Evolutionary conservation across 1,140 invertebrate genomes (phyloP).

Genomic region (Homarus americanus): DNA sequence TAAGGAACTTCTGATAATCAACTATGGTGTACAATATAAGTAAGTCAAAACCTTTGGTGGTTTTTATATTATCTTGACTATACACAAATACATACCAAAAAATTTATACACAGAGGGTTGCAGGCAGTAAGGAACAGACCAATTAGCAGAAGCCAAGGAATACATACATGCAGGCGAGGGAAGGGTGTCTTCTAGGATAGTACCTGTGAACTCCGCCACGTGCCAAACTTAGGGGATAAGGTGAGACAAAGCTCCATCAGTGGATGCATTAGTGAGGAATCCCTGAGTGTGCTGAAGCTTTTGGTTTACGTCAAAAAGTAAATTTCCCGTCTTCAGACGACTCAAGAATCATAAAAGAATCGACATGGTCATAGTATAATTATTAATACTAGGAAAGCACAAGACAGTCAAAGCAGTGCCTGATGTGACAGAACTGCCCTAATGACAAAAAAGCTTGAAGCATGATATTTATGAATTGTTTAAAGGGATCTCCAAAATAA

Average conservation of each 20-base stretch:
- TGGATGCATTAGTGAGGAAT: background rate
- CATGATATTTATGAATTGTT: background rate
- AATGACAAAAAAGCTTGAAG: background rate
- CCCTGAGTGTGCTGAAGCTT: background rate
- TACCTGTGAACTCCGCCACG: slow-evolving; percentile 69
- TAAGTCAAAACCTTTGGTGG: background rate
- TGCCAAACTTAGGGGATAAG: slow-evolving; percentile 65
- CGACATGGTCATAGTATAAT: background rate
- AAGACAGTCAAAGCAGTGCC: background rate
- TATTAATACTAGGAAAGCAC: background rate
- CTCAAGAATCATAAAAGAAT: background rate
- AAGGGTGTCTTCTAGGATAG: slow-evolving; percentile 67
- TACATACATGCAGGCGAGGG: slow-evolving; percentile 64
- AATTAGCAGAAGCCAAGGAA: slow-evolving; percentile 62
- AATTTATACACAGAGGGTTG: slow-evolving; percentile 50
- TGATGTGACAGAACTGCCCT: background rate
- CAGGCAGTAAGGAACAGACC: slow-evolving; percentile 35
- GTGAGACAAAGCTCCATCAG: slow-evolving; percentile 54
- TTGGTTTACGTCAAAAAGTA: slow-evolving; percentile 32
- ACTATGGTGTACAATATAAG: background rate
- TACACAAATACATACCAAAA: background rate
- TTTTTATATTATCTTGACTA: background rate
- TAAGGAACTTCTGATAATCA: background rate
- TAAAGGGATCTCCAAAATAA: no score
- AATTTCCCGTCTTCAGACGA: slow-evolving; percentile 5